A percentile compares a stretch with the other conserved stretches of the same genome.
Evolutionary conservation across 2,888 invertebrate species (phyloP).

Genomic region (Nymphalis urticae): DNA sequence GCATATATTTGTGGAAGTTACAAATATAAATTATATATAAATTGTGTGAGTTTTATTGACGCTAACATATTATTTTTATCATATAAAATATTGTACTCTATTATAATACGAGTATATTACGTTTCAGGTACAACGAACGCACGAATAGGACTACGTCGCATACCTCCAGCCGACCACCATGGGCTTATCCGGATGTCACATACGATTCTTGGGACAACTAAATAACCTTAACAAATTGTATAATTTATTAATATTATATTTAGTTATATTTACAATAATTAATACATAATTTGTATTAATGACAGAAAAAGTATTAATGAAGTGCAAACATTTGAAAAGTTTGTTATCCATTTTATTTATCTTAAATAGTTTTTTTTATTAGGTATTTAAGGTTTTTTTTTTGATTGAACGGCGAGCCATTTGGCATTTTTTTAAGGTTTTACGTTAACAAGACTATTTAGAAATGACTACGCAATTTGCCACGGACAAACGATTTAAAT

Average conservation of each 20-base stretch:
- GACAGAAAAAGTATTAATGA: constrained; percentile 15
- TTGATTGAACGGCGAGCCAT: neutral
- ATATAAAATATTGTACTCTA: no score
- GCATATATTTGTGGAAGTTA: no score
- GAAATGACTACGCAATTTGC: neutral
- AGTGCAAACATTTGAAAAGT: neutral
- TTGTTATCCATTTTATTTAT: neutral
- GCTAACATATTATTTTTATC: no score
- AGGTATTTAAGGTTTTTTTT: neutral
- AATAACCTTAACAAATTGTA: constrained; percentile 29
- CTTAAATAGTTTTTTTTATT: neutral
- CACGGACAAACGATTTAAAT: constrained; percentile 4
- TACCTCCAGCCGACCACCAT: constrained; percentile 70
- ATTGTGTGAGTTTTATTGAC: no score
- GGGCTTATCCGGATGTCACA: constrained; percentile 68
- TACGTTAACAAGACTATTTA: neutral
- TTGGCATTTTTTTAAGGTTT: neutral
- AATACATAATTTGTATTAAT: neutral
- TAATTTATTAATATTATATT: neutral
- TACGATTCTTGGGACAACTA: constrained; percentile 68
- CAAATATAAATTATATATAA: no score
- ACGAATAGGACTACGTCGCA: constrained; percentile 69
- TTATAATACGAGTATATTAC: neutral
- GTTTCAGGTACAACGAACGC: constrained; percentile 64
- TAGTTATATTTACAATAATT: neutral